Percentiles rank a stretch among this genome's conserved stretches.
Conservation (phyloP, 2,113 vertebrate species). For the Equus przewalskii region DNA sequence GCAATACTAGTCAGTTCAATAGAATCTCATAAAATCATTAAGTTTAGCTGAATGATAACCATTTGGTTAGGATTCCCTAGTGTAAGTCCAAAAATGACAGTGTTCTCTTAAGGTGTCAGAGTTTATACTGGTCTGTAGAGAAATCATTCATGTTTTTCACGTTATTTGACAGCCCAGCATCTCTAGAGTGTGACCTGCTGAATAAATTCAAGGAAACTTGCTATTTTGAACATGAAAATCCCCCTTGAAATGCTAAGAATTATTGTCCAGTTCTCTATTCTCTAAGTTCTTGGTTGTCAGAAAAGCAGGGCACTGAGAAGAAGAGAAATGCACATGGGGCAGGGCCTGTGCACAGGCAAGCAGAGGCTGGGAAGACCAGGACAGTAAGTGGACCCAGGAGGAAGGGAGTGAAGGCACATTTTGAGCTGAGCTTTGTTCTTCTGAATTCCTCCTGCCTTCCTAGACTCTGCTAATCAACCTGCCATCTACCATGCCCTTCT, state of each 20-base stretch:
- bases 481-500: background rate
- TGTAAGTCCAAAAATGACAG: background rate
- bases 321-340: constrained; percentile 6
- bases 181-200: background rate
- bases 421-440: constrained; percentile 45
- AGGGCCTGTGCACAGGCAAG: background rate
- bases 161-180: constrained; percentile 29
- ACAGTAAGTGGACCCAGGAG: background rate
- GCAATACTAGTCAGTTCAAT: background rate
- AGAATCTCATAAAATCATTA: background rate
- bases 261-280: constrained; percentile 1
- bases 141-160: constrained; percentile 32
- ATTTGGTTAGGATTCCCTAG: background rate
- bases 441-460: background rate
- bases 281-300: constrained; percentile 42
- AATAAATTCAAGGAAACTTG: constrained; percentile 52
- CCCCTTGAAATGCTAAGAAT: constrained; percentile 48
- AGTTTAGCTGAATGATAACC: constrained; percentile 11
- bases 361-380: constrained; percentile 33
- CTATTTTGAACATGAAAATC: constrained; percentile 24
- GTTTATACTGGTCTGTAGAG: background rate
- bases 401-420: background rate
- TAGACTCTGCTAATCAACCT: background rate
- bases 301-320: background rate
- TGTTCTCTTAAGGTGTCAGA: background rate